Base-by-base conservation (phyloP, 2,797 vertebrate species). In the Aplochiton taeniatus region DNA sequence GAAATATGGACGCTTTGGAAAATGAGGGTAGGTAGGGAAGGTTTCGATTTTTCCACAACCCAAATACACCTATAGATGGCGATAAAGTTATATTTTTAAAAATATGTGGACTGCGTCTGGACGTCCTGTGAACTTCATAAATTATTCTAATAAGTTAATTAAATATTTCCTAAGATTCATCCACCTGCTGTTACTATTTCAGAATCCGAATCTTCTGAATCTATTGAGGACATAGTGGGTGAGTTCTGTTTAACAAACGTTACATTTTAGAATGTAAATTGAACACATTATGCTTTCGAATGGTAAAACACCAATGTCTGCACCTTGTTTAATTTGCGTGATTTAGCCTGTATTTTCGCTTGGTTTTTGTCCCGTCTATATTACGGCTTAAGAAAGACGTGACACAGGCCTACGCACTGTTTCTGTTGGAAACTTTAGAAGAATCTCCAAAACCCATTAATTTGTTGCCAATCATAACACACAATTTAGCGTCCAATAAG, bases 211-310 rank as follows among this genome's bases (percentile, higher is more conserved):
- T 82, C 78, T 14, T 51, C 17, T 19, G 75, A 78, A 20, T 90
- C 85, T 63, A 78, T 76, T 19, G 85, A 87, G 73, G 85, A 85
- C 1, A 18, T 58, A 53, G 70, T 81, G 0, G 82, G 89, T 88
- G 65, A 84, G 74, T 11, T 10, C 31, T 10, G 16, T 14, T 43
- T 41, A 2, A 11, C 14, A 43, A 16, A 55, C 14, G 16, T 10
- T 31, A 54, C 16, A 16, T 9, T 14, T 1, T 56, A 11, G 47
- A 44, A 14, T 48, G 20, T 46, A 55, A 54, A 56, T 31, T 31
- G 31, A 57, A 47, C 45, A 47, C 53, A 65, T 11, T 31, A 31
- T 3, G 2, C 2, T 31, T 31, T 31, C 2, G 6, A 31, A 31
- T 2, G 2, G 2, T 31, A 31, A 31, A 31, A 31, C 2, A 31